Conservation (phyloP, 2,113 vertebrate genomes). For the Argyrosomus japonicus region DNA sequence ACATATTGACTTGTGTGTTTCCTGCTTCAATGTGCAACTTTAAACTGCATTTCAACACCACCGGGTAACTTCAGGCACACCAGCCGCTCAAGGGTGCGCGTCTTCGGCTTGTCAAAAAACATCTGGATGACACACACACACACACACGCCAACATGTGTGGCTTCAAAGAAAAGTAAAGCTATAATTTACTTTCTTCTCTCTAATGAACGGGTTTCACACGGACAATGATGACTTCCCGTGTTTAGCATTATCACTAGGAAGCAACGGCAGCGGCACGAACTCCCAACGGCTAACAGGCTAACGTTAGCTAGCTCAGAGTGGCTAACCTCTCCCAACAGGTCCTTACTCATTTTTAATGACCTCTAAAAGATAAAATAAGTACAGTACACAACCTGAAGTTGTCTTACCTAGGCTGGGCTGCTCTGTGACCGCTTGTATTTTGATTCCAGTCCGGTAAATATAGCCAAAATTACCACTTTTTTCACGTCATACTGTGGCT, state of each 20-base stretch:
- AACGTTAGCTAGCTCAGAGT: slow-evolving; percentile 64
- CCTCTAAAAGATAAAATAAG: background rate
- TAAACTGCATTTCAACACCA: background rate
- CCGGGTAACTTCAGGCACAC: background rate
- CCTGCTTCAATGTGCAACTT: background rate
- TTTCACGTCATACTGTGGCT: slow-evolving; percentile 38
- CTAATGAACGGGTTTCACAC: background rate
- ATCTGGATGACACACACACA: slow-evolving; percentile 59
- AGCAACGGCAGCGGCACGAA: slow-evolving; percentile 33
- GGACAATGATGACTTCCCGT: background rate
- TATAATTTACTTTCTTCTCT: background rate
- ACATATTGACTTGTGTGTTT: background rate
- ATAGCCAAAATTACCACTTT: background rate
- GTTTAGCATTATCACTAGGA: slow-evolving; percentile 5
- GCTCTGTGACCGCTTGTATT: background rate
- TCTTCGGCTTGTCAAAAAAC: slow-evolving; percentile 24
- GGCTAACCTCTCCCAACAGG: slow-evolving; percentile 55
- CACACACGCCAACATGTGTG: slow-evolving; percentile 5
- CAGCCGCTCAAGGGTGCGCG: background rate
- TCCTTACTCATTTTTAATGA: slow-evolving; percentile 15
- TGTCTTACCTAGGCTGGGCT: slow-evolving; percentile 31
- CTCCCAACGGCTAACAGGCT: slow-evolving; percentile 51
- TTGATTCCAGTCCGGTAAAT: background rate
- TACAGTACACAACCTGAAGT: background rate
- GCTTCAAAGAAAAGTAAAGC: background rate